A percentile compares a stretch with the other conserved stretches of the same genome.
Conservation (phyloP, 2,888 invertebrate genomes). For the Perdita meconis region DNA sequence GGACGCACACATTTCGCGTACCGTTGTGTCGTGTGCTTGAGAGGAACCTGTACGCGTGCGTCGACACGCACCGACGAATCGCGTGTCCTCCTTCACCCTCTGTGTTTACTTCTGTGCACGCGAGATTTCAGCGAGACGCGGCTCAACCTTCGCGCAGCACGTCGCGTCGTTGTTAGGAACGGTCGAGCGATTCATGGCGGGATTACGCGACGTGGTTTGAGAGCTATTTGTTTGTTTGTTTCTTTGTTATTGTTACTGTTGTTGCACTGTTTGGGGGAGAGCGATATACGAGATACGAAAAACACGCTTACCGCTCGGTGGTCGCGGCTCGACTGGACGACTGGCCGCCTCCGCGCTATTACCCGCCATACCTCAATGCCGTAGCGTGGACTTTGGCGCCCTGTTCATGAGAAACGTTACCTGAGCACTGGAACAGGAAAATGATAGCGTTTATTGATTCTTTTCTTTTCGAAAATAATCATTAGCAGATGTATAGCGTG, state of each 20-base stretch:
- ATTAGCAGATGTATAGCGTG: no score
- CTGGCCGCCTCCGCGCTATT: conserved; percentile 75
- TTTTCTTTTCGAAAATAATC: no score
- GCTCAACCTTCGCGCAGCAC: conserved; percentile 4
- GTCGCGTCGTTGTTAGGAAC: conserved; percentile 2
- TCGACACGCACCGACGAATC: conserved; percentile 52
- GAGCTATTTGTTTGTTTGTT: neutral
- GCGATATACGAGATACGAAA: conserved; percentile 25
- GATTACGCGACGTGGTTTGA: neutral
- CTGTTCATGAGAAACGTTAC: no score
- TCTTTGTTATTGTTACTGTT: neutral
- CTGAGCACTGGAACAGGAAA: neutral
- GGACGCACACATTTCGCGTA: conserved; percentile 37
- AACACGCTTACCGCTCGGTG: conserved; percentile 76
- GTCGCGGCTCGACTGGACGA: conserved; percentile 80
- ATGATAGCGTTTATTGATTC: neutral
- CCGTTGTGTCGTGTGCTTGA: conserved; percentile 1
- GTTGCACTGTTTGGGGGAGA: no score
- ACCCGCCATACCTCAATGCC: conserved; percentile 68
- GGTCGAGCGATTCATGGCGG: conserved; percentile 21
- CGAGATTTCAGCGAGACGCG: conserved; percentile 22
- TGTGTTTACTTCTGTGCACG: conserved; percentile 50
- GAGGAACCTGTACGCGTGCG: conserved; percentile 52
- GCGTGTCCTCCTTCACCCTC: conserved; percentile 48
- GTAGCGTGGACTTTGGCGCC: conserved; percentile 68